These are phyloP conservation scores for Glaucidium brasilianum DNA, from an alignment of 2,113 vertebrate genomes.

Conservation along the genomic window DNA sequence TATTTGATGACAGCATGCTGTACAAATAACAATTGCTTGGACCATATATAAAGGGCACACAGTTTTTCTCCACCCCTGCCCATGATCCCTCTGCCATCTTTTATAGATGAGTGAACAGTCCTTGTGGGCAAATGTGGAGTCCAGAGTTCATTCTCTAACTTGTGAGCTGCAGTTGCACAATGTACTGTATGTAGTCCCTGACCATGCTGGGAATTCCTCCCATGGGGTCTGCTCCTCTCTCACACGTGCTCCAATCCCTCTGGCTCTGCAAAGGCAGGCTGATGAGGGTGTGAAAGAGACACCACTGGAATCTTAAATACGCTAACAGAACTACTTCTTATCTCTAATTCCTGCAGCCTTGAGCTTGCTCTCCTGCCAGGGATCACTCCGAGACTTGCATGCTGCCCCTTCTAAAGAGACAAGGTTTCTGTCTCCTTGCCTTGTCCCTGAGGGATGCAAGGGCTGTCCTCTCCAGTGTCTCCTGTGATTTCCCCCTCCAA, in stretches of 20 bases:
- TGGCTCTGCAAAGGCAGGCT: not conserved
- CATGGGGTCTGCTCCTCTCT: not conserved
- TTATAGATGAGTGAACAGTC: not conserved
- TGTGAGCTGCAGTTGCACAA: not conserved
- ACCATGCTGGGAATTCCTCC: not conserved
- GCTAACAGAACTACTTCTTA: not conserved
- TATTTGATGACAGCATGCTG: not conserved
- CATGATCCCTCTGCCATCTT: not conserved
- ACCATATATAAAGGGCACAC: not conserved
- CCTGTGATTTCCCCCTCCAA: not conserved
- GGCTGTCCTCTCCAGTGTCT: not conserved
- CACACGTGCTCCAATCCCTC: not conserved
- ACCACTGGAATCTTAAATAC: not conserved
- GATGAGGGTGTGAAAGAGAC: not conserved
- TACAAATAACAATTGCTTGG: not conserved
- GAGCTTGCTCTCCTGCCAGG: fast-evolving
- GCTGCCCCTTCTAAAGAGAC: not conserved
- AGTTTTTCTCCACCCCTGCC: not conserved
- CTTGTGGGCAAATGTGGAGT: not conserved
- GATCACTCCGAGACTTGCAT: not conserved
- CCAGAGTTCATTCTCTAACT: not conserved
- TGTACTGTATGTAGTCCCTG: not conserved
- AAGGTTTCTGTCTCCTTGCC: not conserved
- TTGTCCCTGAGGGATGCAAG: not conserved
- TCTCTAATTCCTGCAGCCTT: not conserved